Base-by-base conservation (phyloP, 2,888 invertebrate genomes). In the Heterodera filipjevi region DNA sequence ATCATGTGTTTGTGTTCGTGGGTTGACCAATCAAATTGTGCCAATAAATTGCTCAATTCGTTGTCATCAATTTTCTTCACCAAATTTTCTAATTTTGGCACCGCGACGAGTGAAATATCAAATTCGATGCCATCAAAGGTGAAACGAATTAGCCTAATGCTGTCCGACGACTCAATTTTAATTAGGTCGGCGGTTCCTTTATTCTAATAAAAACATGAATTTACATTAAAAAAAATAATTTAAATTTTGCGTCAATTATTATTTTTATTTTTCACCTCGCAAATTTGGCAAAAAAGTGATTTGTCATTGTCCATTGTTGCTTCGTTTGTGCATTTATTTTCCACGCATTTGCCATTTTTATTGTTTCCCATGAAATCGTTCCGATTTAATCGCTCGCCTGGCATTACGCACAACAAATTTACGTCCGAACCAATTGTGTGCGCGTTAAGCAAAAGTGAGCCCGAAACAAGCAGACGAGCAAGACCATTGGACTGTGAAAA, bases 301-400 rank as follows among this genome's bases (percentile, higher is more conserved):
- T 8, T 3, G 19, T n/a, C 59, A 59, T 59, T 59, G 19, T n/a
- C 59, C n/a, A 27, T 59, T n/a, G 27, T 3, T 3, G 46, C 16
- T 59, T 59, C 59, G n/a, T n/a, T 27, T n/a, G 59, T 59, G 59
- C 59, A 59, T 59, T 59, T n/a, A n/a, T 59, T 59, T n/a, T 59
- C n/a, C n/a, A 59, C n/a, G 27, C 59, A 59, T 59, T 59, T n/a
- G 6, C 8, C 59, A 59, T 59, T 59, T 59, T 59, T 59, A n/a
- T 59, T 27, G 59, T 5, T 59, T 59, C 59, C 59, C 59, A 59
- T 59, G 27, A 59, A 59, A 27, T n/a, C 59, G n/a, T 27, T n/a
- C 3, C n/a, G n/a, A 8, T 19, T n/a, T 8, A 59, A n/a, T n/a
- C 10, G 5, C 27, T 59, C 59, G 59, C 59, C 59, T n/a, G 59